phyloP scores from a whole-genome alignment of 2,888 invertebrate genomes.

The Apomyelois bistriatella region DNA sequence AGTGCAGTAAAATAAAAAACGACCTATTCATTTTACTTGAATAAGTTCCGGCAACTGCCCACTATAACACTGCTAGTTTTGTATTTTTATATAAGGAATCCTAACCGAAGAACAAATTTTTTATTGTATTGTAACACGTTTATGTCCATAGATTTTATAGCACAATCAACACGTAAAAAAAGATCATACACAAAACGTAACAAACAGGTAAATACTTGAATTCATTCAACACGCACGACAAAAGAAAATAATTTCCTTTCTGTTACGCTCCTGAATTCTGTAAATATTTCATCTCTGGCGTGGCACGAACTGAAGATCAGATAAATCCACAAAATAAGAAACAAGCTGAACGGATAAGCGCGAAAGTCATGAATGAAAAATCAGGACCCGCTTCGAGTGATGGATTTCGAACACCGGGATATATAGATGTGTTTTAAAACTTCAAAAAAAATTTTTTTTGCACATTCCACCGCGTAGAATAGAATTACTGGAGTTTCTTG shows the following conservation, averaged over 20 bases:
- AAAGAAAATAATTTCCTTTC: conserved; percentile 10
- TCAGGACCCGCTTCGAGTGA: conserved; percentile 13
- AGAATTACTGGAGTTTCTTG: not conserved
- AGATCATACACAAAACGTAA: not conserved
- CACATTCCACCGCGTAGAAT: not conserved
- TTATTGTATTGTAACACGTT: not conserved
- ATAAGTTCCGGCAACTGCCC: too few species aligned
- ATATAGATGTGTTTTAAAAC: not conserved
- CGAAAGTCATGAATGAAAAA: conserved; percentile 21
- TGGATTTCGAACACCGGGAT: not conserved
- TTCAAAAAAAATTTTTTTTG: not conserved
- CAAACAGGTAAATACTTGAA: not conserved
- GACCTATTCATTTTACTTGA: too few species aligned
- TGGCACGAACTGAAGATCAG: conserved; percentile 15
- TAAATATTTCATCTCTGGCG: conserved; percentile 19
- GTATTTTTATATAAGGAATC: too few species aligned
- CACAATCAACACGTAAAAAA: not conserved
- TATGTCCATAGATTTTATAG: too few species aligned
- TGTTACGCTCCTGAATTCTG: conserved; percentile 8
- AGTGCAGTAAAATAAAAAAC: too few species aligned
- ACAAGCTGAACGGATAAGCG: conserved; percentile 22
- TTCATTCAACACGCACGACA: conserved; percentile 1
- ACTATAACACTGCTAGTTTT: too few species aligned
- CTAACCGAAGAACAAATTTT: too few species aligned
- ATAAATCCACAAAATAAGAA: conserved; percentile 24